These are phyloP conservation scores for Ectemnius lituratus DNA, from an alignment of 2,888 invertebrate species.

Conservation along the genomic window DNA sequence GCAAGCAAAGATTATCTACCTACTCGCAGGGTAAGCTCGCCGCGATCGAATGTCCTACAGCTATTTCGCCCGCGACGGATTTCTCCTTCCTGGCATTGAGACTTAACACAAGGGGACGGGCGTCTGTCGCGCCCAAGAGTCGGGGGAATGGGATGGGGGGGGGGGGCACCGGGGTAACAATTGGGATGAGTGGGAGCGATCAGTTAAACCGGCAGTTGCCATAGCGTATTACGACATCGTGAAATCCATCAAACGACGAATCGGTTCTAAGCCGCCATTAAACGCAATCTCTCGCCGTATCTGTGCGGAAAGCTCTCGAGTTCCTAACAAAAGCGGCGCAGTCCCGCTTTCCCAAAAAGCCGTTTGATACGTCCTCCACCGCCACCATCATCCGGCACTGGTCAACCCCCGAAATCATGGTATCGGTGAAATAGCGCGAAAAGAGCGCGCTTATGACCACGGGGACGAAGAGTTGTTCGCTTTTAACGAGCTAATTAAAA, in stretches of 20 bases:
- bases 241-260: constrained; percentile 69
- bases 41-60: constrained; percentile 21
- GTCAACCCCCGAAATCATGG: constrained; percentile 36
- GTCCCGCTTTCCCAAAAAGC: constrained; percentile 51
- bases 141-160: no score
- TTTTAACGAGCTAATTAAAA: constrained; percentile 59
- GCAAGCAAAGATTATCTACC: constrained; percentile 27
- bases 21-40: no score
- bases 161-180: constrained; percentile 6
- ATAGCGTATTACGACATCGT: constrained; percentile 65
- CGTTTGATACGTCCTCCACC: constrained; percentile 18
- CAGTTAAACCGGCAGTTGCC: constrained; percentile 51
- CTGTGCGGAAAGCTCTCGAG: constrained; percentile 42
- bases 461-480: constrained; percentile 48
- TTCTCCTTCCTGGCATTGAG: background rate
- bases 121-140: background rate
- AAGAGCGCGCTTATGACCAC: constrained; percentile 36
- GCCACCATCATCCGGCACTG: background rate
- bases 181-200: constrained; percentile 41
- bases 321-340: constrained; percentile 46
- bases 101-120: constrained; percentile 1
- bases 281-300: constrained; percentile 37
- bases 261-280: constrained; percentile 66
- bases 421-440: constrained; percentile 47
- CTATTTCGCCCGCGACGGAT: constrained; percentile 45